These are phyloP conservation scores for Acanthaster planci DNA, from an alignment of 35 echinoderm and acorn worm species.

Conservation along the genomic window DNA sequence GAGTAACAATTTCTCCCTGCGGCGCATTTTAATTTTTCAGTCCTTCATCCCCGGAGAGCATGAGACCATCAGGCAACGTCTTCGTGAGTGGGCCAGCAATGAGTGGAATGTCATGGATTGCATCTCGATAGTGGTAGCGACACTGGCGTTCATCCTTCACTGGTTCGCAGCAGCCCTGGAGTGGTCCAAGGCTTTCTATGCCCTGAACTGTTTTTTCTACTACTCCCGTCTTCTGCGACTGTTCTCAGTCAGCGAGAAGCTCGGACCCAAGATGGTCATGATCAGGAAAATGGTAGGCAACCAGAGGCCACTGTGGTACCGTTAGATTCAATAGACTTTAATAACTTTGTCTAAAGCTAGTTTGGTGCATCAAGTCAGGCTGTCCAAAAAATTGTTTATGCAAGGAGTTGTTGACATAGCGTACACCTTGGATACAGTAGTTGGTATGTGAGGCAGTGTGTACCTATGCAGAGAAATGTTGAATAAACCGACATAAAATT, in stretches of 20 bases:
- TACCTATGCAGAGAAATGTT: no score
- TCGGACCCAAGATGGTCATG: conserved; percentile 91
- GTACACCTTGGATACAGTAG: no score
- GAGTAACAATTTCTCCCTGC: neutral
- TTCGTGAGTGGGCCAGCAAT: conserved; percentile 58
- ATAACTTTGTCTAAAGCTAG: no score
- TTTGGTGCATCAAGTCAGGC: no score
- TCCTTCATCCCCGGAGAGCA: conserved; percentile 35
- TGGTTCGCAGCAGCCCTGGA: conserved; percentile 41
- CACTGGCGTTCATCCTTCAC: conserved; percentile 58
- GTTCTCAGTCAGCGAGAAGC: conserved; percentile 60
- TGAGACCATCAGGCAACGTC: conserved; percentile 33
- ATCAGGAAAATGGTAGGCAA: conserved; percentile 79
- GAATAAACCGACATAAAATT: no score
- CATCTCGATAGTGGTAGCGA: conserved; percentile 27
- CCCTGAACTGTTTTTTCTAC: conserved; percentile 59
- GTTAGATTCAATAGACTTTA: no score
- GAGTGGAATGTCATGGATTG: conserved; percentile 79
- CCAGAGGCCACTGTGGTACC: no score
- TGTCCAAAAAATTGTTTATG: no score
- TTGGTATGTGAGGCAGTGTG: no score
- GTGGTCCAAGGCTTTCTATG: conserved; percentile 48
- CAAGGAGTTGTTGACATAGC: no score
- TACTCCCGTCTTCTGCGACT: conserved; percentile 62
- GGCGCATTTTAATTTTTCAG: neutral